Evolutionary conservation across 2,113 vertebrate genomes (phyloP).

Genomic region (Bubalus kerabau): DNA sequence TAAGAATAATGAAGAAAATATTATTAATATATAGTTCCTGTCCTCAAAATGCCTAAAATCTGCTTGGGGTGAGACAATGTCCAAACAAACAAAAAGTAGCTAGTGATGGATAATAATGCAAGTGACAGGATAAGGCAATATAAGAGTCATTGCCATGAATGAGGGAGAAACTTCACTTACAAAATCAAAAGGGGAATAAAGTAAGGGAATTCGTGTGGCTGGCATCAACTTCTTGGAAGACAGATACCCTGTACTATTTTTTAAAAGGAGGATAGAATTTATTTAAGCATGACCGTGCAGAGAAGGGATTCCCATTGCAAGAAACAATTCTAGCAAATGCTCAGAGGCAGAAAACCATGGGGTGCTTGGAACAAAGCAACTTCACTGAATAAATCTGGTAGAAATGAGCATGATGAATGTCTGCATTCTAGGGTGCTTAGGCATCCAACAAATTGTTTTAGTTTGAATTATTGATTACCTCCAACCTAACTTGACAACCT

Average conservation of each 20-base stretch:
- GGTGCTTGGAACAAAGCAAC: background rate
- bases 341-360: background rate
- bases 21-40: background rate
- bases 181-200: background rate
- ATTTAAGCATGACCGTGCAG: background rate
- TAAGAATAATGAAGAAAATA: background rate
- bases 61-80: background rate
- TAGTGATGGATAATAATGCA: background rate
- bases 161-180: background rate
- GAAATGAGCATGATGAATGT: background rate
- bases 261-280: background rate
- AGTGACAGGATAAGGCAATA: background rate
- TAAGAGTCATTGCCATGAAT: background rate
- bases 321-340: background rate
- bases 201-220: background rate
- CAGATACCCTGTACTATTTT: background rate
- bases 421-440: background rate
- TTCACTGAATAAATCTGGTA: background rate
- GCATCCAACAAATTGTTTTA: conserved; percentile 7
- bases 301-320: background rate
- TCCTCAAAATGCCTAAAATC: conserved; percentile 4
- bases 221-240: background rate
- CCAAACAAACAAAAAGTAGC: conserved; percentile 1
- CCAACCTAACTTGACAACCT: background rate
- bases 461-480: conserved; percentile 11